Base-by-base conservation (phyloP, 2,888 invertebrate genomes). In the Aquatica leii region DNA sequence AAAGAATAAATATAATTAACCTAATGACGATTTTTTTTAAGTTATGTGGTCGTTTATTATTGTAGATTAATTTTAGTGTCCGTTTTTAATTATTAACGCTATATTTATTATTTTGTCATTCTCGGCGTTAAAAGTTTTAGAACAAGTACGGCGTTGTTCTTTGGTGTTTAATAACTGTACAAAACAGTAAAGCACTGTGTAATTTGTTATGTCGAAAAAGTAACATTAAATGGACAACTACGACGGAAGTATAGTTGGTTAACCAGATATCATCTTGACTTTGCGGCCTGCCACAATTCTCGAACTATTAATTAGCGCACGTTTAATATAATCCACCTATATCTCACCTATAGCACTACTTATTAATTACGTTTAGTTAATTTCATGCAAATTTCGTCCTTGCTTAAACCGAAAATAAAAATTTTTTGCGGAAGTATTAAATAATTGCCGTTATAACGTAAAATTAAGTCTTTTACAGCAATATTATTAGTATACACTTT, bases 181-280 rank as follows among this genome's bases (percentile, higher is more conserved):
- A 46, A 49, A 49, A 48, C 20, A 56, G 48, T 48, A 37, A 48
- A 14, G 12, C 15, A 56, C 55, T 46, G 55, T 48, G 35, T 35
- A 49, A 46, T 46, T 21, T 43, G 21, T 3, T 34, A 56, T 48
- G 37, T 21, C 17, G 21, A 15, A 51, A 51, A 35, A n/a, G 37
- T n/a, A 43, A 46, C 50, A 56, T 52, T 41, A 57, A 62, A 49
- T 56, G 55, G 41, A 20, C 51, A 51, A 43, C 41, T 46, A 58
- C 60, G 57, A 55, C 53, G 65, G 65, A 65, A 65, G 65, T 65
- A 40, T 57, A 65, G 51, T 60, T 52, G 60, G 60, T 60, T 65
- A 59, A 65, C 54, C 56, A 60, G 60, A 60, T 60, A 65, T 60
- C 60, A 60, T 65, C 60, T 60, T 24, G 55, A 43, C 49, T 58